Base-by-base conservation (phyloP, 2,113 vertebrate species). In the Zonotrichia leucophrys region DNA sequence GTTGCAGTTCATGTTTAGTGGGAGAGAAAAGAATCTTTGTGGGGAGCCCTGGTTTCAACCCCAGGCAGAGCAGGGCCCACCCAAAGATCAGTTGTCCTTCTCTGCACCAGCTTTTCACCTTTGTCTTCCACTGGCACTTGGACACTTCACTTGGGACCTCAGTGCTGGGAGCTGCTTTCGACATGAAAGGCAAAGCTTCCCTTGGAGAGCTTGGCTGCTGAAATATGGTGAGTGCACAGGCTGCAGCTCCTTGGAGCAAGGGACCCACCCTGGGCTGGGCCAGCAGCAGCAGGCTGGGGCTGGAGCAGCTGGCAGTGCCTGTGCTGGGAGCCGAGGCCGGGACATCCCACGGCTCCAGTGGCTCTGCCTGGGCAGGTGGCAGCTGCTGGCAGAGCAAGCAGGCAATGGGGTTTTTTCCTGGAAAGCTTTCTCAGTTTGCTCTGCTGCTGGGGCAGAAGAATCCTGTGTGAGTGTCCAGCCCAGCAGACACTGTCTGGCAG, bases 161-260 rank as follows among this genome's bases (percentile, higher is more conserved):
- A 25, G 33, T n/a, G 66, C 47, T 52, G 31, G 17, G 24, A 88
- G 27, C 60, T 67, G 52, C 74, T 90, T 89, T 75, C 64, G 64
- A 22, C 56, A 78, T 64, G 83, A 73, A 66, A 92, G 77, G 33
- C 56, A 67, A 82, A 76, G 27, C 62, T 62, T 60, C 66, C 24
- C 58, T 87, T 82, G 68, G 89, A 69, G 79, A 86, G 37, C 18
- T 11, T 1, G 5, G 28, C 37, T 12, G 21, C 56, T 47, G 55
- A 62, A 68, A 31, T 69, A 16, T 0, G 0, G 13, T 1, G 4
- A 74, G 55, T 5, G 23, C 35, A 12, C 0, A 7, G 69, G 25
- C 53, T 86, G 62, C 44, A 72, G 56, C 37, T 14, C 52, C 72
- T 70, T 0, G 0, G 58, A 70, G 39, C 25, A 19, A 35, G 50